A percentile compares a stretch with the other conserved stretches of the same genome.
Evolutionary conservation across 2,113 vertebrate species (phyloP).

Genomic region (Toxotes jaculatrix): DNA sequence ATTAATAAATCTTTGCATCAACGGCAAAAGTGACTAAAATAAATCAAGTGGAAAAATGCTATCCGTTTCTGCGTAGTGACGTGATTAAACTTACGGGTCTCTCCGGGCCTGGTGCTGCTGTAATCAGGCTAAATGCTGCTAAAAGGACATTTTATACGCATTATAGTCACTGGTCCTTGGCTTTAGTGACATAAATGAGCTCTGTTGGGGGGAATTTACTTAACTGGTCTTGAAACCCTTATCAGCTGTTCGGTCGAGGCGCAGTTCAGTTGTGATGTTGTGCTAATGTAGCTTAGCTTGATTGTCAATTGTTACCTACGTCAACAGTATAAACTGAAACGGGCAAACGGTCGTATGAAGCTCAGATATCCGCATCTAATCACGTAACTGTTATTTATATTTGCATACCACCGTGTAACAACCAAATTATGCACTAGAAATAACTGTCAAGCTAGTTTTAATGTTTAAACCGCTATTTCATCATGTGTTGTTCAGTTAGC

Average conservation of each 20-base stretch:
- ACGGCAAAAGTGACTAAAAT: fast-evolving
- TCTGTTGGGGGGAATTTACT: not conserved
- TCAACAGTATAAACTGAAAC: conserved; percentile 38
- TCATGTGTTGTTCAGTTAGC: not conserved
- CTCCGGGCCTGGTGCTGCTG: conserved; percentile 41
- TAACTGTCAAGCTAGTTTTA: not conserved
- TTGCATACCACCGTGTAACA: fast-evolving
- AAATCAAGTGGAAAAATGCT: not conserved
- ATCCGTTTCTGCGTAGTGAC: conserved; percentile 37
- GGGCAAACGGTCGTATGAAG: not conserved
- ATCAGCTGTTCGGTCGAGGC: not conserved
- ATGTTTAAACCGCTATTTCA: not conserved
- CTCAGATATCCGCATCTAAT: not conserved
- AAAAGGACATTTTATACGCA: fast-evolving
- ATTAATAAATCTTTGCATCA: not conserved
- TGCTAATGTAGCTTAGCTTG: conserved; percentile 48
- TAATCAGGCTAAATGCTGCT: not conserved
- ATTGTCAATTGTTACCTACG: conserved; percentile 71
- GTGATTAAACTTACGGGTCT: conserved; percentile 54
- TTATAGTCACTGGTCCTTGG: not conserved
- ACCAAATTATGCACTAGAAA: not conserved
- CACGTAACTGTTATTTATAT: fast-evolving
- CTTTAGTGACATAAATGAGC: fast-evolving
- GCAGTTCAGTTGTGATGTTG: conserved; percentile 29
- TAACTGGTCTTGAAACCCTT: not conserved